Evolutionary conservation across 2,113 vertebrate genomes (phyloP).

Genomic region (Eira barbara): DNA sequence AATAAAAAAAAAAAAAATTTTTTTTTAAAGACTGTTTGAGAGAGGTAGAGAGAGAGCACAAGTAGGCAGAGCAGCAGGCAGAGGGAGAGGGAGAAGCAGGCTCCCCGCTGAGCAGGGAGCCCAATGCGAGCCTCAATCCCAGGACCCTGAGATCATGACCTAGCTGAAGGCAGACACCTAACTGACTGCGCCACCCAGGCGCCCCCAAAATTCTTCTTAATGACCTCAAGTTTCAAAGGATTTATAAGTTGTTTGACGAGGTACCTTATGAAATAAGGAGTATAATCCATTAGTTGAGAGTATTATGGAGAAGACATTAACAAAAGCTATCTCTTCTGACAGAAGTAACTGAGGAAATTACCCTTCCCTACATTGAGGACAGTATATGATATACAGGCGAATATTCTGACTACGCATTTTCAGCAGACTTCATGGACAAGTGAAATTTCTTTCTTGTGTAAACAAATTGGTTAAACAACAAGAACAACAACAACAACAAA

Average conservation of each 20-base stretch:
- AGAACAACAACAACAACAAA: not conserved
- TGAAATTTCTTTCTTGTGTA: not conserved
- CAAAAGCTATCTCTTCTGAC: not conserved
- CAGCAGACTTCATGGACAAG: not conserved
- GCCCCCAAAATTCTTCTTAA: not conserved
- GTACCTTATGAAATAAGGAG: not conserved
- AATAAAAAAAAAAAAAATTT: no score
- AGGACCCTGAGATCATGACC: no score
- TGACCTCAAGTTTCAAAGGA: conserved; percentile 11
- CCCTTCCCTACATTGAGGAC: not conserved
- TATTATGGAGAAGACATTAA: not conserved
- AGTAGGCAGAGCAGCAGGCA: no score
- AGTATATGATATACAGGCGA: not conserved
- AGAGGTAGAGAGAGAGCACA: no score
- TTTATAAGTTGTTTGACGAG: not conserved
- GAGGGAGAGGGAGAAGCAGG: no score
- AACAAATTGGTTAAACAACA: not conserved
- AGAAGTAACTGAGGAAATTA: not conserved
- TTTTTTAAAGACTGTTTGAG: no score
- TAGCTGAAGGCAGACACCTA: no score
- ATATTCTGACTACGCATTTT: not conserved
- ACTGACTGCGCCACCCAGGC: no score
- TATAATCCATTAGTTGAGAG: not conserved
- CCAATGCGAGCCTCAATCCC: no score
- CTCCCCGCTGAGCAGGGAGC: no score